phyloP scores from a whole-genome alignment of 2,888 invertebrate species.

The Adelognathus sp. region DNA sequence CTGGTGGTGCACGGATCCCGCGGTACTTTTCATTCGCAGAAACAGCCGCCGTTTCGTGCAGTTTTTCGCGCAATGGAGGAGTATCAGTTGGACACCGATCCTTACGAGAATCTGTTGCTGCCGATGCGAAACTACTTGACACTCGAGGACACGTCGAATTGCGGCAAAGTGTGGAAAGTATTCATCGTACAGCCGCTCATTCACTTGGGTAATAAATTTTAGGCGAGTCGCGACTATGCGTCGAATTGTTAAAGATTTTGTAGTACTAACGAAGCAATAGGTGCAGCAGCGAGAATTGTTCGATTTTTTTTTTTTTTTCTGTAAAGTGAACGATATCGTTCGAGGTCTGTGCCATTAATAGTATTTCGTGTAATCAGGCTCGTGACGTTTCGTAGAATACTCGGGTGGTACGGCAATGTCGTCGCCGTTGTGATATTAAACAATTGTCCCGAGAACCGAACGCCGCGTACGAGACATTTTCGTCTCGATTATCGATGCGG shows the following conservation, averaged over 20 bases:
- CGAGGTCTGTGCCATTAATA: slow-evolving; percentile 28
- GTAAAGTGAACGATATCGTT: not conserved
- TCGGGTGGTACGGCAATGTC: not conserved
- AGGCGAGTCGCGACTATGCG: not conserved
- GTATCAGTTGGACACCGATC: slow-evolving; percentile 87
- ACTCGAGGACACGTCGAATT: slow-evolving; percentile 83
- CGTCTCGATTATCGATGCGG: not conserved
- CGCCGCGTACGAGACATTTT: not conserved
- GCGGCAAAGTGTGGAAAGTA: slow-evolving; percentile 85
- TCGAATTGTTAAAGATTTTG: not conserved
- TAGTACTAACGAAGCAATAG: slow-evolving; percentile 33
- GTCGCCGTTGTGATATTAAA: not conserved
- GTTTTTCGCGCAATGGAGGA: slow-evolving; percentile 86
- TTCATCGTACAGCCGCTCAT: slow-evolving; percentile 80
- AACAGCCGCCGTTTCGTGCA: slow-evolving; percentile 92
- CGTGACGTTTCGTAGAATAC: not conserved
- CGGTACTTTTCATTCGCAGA: slow-evolving; percentile 91
- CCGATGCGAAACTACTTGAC: slow-evolving; percentile 84
- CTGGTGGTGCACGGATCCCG: slow-evolving; percentile 94
- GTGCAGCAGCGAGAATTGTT: not conserved
- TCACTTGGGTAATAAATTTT: slow-evolving; percentile 65
- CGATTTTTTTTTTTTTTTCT: no score
- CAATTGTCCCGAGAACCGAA: not conserved
- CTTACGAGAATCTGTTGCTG: slow-evolving; percentile 84
- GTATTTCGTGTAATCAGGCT: slow-evolving; percentile 6